phyloP scores from a whole-genome alignment of 2,797 vertebrate genomes.

The Sphaeramia orbicularis region DNA sequence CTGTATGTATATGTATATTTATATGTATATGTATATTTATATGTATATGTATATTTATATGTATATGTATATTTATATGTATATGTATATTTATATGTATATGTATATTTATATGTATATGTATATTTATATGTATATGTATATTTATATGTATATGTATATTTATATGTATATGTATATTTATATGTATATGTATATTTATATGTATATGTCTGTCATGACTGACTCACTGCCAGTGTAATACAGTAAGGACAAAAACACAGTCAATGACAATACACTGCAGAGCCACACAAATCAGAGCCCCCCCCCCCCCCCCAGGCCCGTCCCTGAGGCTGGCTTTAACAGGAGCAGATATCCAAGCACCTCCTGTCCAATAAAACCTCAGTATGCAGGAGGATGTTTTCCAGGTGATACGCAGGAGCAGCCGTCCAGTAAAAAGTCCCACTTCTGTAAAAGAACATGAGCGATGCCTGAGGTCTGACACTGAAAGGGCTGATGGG shows the following conservation, averaged over 20 bases:
- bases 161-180: no score
- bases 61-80: no score
- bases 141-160: no score
- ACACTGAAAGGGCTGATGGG: constrained; percentile 50
- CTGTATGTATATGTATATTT: no score
- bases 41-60: no score
- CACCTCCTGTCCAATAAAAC: constrained; percentile 47
- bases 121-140: no score
- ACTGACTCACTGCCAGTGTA: constrained; percentile 24
- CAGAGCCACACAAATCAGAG: constrained; percentile 58
- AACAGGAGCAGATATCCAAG: constrained; percentile 49
- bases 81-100: no score
- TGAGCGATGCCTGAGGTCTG: constrained; percentile 12
- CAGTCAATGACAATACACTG: constrained; percentile 25
- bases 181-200: no score
- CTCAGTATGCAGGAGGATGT: constrained; percentile 22
- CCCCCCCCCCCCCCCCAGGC: constrained; percentile 33
- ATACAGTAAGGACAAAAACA: constrained; percentile 22
- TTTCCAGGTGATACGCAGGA: constrained; percentile 56
- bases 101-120: no score
- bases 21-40: no score
- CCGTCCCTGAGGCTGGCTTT: constrained; percentile 58
- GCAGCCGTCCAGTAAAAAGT: constrained; percentile 44
- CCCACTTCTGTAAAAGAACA: constrained; percentile 37
- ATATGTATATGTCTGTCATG: constrained; percentile 43